phyloP scores from a whole-genome alignment of 2,797 vertebrate species.

The Mionectes olivaceus region DNA sequence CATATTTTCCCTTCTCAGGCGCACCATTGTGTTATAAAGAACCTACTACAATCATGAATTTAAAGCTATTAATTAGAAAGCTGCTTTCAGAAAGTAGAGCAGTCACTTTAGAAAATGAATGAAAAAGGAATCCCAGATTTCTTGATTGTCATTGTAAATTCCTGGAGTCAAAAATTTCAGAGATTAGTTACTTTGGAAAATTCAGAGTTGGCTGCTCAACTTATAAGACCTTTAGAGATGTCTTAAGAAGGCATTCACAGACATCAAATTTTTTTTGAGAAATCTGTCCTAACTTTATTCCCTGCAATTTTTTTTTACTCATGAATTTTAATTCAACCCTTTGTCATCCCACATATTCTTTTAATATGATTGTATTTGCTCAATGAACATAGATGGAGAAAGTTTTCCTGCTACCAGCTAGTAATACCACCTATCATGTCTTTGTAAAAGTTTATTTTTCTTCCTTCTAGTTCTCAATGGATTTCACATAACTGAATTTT shows the following conservation, averaged over 20 bases:
- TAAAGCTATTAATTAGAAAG: neutral
- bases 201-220: neutral
- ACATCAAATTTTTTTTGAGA: neutral
- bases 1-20: neutral
- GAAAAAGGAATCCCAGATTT: neutral
- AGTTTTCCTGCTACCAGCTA: neutral
- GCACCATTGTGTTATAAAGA: neutral
- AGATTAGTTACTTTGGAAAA: neutral
- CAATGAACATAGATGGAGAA: neutral
- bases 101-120: neutral
- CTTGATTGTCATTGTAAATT: neutral
- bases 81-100: neutral
- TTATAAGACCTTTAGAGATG: neutral
- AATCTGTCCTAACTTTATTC: neutral
- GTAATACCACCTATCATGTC: neutral
- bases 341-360: neutral
- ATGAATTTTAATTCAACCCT: neutral
- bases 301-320: neutral
- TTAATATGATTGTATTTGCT: neutral
- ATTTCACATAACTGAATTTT: neutral
- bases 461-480: neutral
- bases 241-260: neutral
- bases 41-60: neutral
- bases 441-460: neutral
- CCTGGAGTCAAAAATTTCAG: neutral